Conservation (phyloP, 2,888 invertebrate genomes). For the Loripinus fragilis region DNA sequence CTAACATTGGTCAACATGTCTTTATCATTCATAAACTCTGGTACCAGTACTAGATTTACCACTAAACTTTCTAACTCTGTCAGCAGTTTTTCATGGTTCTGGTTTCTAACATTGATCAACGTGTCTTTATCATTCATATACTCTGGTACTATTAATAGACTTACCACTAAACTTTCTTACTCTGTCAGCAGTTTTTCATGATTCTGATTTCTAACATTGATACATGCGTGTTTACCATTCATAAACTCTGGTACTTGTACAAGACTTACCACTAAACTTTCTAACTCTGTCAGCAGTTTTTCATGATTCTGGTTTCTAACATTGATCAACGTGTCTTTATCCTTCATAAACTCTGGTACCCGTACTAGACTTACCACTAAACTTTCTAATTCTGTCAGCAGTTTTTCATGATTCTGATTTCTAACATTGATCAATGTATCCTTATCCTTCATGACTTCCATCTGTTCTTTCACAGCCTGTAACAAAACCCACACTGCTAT, state of each 20-base stretch:
- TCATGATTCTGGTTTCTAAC: constrained; percentile 94
- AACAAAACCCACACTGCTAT: neutral
- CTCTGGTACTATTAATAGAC: too few species aligned
- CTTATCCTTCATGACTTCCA: constrained; percentile 96
- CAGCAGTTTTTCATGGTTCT: constrained; percentile 91
- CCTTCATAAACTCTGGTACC: constrained; percentile 95
- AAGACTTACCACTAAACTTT: constrained; percentile 89
- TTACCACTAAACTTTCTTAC: constrained; percentile 91
- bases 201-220: constrained; percentile 93
- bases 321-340: constrained; percentile 94
- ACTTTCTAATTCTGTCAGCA: constrained; percentile 91
- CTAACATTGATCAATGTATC: constrained; percentile 94
- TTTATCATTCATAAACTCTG: constrained; percentile 96
- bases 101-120: constrained; percentile 92
- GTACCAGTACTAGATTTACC: constrained; percentile 85
- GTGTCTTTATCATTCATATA: constrained; percentile 96
- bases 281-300: constrained; percentile 90
- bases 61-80: constrained; percentile 91
- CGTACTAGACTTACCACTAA: constrained; percentile 87
- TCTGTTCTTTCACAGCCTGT: constrained; percentile 93
- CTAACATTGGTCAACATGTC: constrained; percentile 93
- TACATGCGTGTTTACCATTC: too few species aligned
- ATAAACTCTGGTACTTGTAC: too few species aligned
- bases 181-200: constrained; percentile 91
- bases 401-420: constrained; percentile 92